Percentiles rank a stretch among this genome's conserved stretches.
These are phyloP conservation scores for Periophthalmodon schlosseri DNA, from an alignment of 2,113 vertebrate species.

Conservation along the genomic window DNA sequence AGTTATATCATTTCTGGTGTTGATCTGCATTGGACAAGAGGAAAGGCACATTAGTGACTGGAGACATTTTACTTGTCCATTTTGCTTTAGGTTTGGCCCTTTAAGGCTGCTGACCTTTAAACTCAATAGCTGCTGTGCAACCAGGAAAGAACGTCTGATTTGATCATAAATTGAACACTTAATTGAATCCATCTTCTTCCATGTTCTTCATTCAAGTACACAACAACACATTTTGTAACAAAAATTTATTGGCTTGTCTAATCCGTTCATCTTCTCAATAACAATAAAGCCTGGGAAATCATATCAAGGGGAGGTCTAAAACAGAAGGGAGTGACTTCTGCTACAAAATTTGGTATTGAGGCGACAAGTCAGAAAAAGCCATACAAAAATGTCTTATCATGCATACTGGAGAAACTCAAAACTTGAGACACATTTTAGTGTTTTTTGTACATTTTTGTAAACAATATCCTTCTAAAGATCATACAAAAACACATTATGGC, in stretches of 20 bases:
- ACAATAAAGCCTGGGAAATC: constrained; percentile 81
- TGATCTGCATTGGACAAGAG: background rate
- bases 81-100: background rate
- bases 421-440: constrained; percentile 77
- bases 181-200: background rate
- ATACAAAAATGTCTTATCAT: constrained; percentile 80
- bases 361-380: constrained; percentile 74
- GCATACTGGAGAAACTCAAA: constrained; percentile 74
- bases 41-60: background rate
- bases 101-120: background rate
- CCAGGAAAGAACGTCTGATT: background rate
- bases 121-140: background rate
- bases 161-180: background rate
- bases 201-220: background rate
- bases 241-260: constrained; percentile 83
- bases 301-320: constrained; percentile 69
- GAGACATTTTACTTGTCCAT: background rate
- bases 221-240: constrained; percentile 64
- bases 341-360: constrained; percentile 82
- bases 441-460: constrained; percentile 86
- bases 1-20: background rate
- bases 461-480: constrained; percentile 83
- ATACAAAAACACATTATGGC: constrained; percentile 83
- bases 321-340: constrained; percentile 73
- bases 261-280: constrained; percentile 82